Evolutionary conservation across 64 coral and sea anemone species (phyloP).

Genomic region (Stichodactyla helianthus): DNA sequence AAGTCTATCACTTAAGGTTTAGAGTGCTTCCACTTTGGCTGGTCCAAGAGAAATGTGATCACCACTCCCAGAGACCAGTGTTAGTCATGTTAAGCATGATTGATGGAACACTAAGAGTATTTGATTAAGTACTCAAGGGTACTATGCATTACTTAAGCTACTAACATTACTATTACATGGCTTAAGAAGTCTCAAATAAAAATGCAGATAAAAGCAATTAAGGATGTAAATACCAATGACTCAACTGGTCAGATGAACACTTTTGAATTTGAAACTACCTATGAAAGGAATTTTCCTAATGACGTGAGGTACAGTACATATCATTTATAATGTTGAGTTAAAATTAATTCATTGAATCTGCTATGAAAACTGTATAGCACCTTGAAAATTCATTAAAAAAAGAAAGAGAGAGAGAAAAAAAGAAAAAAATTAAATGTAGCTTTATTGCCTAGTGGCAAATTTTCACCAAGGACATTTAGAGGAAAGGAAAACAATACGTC

Average conservation of each 20-base stretch:
- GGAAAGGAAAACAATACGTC: background rate
- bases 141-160: background rate
- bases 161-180: slow-evolving; percentile 3
- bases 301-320: no score
- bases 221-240: background rate
- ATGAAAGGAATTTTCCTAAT: background rate
- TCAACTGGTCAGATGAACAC: no score
- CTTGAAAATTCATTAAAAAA: background rate
- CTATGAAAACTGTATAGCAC: no score
- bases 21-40: background rate
- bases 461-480: background rate
- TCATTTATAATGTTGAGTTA: no score
- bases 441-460: background rate
- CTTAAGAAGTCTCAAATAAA: background rate
- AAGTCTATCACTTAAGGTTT: background rate
- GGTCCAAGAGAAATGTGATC: background rate
- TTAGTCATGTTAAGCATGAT: background rate
- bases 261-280: background rate
- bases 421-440: background rate
- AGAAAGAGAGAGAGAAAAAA: background rate
- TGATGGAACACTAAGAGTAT: background rate
- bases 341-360: no score
- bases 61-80: background rate
- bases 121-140: background rate
- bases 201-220: background rate